Evolutionary conservation across 2,888 invertebrate species (phyloP), one percentile per base, ranked within the genome.

Genomic region (Tinea pellionella): DNA sequence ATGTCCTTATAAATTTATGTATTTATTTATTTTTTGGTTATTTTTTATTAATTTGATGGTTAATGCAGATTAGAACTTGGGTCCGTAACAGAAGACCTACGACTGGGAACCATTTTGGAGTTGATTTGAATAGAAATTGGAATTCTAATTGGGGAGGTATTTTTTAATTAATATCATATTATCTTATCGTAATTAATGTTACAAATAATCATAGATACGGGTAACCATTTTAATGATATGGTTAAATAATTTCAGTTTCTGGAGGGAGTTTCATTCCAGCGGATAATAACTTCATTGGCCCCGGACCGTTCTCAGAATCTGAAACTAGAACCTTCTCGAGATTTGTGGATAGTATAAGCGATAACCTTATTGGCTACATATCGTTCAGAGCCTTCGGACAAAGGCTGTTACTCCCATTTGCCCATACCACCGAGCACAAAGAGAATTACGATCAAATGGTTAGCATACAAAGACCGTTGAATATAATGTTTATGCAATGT

Each of bases 381-480:
- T 89, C 91, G 0, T 89, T 92, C 65, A 90, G 92, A 66, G 88
- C 90, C 0, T 92, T 90, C 68, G 91, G 92, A 0, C 92, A 92
- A 65, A 78, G 81, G 9, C 68, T 91, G 16, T 68, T 92, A 7
- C 78, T 90, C 13, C 91, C 92, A 0, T 91, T 89, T 64, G 91
- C 91, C 0, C 89, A 89, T 60, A 71, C 75, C 0, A 72, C 69
- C 0, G 73, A 70, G 0, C 76, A 74, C 0, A 71, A 88, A 41
- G 75, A 73, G 2, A 90, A 91, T 65, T 88, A 88, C 59, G 60
- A 78, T 63, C 75, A 84, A 1, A 80, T 83, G 79, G 86, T 86
- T 62, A 68, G 72, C 63, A 24, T 51, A n/a, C 12, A 59, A 16
- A 13, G 18, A 6, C 2, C n/a, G 18, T 47, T 16, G 3, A 6